Conservation (phyloP, 2,797 vertebrate genomes). For the Orientallactaga sibirica region DNA sequence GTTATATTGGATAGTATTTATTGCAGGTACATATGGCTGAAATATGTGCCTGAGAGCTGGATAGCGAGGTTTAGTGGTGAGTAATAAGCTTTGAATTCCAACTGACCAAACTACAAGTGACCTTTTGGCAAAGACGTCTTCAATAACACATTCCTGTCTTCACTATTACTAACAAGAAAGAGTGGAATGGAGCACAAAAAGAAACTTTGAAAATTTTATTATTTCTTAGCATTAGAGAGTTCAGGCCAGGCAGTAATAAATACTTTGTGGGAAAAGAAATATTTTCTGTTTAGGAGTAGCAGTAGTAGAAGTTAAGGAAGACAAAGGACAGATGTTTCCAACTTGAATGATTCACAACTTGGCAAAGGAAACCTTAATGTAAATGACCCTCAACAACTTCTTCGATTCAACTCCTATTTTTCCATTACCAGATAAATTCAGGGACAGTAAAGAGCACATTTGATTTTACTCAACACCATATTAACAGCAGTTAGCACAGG, state of each 20-base stretch:
- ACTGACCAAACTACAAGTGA: constrained; percentile 64
- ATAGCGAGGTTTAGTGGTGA: constrained; percentile 44
- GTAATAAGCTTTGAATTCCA: constrained; percentile 68
- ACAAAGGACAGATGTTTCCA: constrained; percentile 37
- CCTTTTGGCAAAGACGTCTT: constrained; percentile 54
- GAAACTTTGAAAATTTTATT: constrained; percentile 29
- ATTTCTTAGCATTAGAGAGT: constrained; percentile 27
- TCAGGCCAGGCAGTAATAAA: constrained; percentile 28
- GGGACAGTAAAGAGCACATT: background rate
- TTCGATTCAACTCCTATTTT: background rate
- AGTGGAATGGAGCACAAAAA: constrained; percentile 20
- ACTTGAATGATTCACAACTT: constrained; percentile 18
- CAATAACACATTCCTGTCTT: constrained; percentile 59
- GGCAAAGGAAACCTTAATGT: constrained; percentile 30
- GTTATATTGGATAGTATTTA: constrained; percentile 8
- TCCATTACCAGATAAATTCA: background rate
- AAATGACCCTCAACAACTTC: constrained; percentile 38
- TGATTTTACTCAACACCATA: background rate
- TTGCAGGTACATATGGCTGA: constrained; percentile 54
- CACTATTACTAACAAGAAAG: constrained; percentile 51
- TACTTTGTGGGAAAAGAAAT: constrained; percentile 22
- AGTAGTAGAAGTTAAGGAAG: background rate
- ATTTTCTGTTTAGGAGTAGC: background rate
- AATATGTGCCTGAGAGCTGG: constrained; percentile 29
- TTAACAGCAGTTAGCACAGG: background rate